Evolutionary conservation across 2,888 invertebrate species (phyloP).

Genomic region (Cerastis rubricosa): DNA sequence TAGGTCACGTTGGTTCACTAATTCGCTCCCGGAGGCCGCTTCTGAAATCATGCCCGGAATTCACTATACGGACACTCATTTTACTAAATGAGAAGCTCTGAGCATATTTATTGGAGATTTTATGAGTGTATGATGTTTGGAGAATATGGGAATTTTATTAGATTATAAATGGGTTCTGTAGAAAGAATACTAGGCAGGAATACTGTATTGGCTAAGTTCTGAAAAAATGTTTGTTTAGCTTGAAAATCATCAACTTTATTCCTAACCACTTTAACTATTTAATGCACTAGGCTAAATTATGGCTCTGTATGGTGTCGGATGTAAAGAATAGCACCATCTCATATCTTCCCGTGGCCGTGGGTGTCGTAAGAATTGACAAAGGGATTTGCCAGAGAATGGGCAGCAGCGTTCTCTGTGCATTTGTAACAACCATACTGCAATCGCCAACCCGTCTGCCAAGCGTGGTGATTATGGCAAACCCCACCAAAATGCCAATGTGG

Average conservation of each 20-base stretch:
- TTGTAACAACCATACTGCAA: too few species aligned
- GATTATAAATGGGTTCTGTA: background rate
- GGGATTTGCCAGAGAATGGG: too few species aligned
- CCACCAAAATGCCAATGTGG: too few species aligned
- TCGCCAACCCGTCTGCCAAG: too few species aligned
- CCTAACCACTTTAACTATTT: background rate
- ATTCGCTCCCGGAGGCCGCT: constrained; percentile 84
- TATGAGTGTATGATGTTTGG: constrained; percentile 50
- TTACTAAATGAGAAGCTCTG: constrained; percentile 72
- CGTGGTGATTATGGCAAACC: too few species aligned
- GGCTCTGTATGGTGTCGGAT: too few species aligned
- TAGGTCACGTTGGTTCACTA: constrained; percentile 86
- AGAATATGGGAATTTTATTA: constrained; percentile 4
- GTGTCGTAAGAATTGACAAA: too few species aligned
- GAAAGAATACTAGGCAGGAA: background rate
- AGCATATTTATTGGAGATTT: constrained; percentile 74
- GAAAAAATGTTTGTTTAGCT: too few species aligned
- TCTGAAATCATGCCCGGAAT: constrained; percentile 85
- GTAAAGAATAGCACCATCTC: too few species aligned
- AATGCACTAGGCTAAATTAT: background rate
- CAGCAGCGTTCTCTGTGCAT: too few species aligned
- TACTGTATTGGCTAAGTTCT: too few species aligned
- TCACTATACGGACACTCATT: constrained; percentile 82
- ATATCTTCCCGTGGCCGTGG: too few species aligned
- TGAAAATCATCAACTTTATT: background rate